A percentile compares a stretch with the other conserved stretches of the same genome.
phyloP scores from a whole-genome alignment of 2,888 invertebrate genomes.

The Pediacus dermestoides region DNA sequence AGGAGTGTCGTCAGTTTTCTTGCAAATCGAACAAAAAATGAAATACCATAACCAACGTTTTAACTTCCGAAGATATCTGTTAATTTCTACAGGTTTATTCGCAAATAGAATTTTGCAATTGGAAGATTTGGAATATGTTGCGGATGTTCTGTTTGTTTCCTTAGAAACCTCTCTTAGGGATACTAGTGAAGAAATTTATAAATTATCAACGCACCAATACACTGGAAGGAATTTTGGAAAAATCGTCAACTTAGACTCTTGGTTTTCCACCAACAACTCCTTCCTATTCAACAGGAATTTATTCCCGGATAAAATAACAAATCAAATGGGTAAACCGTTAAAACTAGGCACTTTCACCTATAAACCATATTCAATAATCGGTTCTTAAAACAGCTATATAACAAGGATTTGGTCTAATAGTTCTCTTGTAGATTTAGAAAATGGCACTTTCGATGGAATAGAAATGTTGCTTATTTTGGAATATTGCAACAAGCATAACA shows the following conservation, averaged over 20 bases:
- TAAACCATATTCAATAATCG: conserved; percentile 54
- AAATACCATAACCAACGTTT: not conserved
- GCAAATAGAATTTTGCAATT: not conserved
- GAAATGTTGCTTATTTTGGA: conserved; percentile 53
- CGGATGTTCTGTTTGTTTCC: not conserved
- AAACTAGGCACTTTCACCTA: conserved; percentile 57
- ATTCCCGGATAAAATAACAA: conserved; percentile 35
- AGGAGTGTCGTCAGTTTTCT: too few species aligned
- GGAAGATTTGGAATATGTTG: not conserved
- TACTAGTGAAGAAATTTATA: not conserved
- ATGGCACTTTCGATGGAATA: conserved; percentile 51
- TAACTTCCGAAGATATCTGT: not conserved
- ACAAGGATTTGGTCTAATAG: too few species aligned
- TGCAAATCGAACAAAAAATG: not conserved
- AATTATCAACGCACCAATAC: conserved; percentile 9
- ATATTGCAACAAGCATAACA: conserved; percentile 51
- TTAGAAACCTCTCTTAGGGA: not conserved
- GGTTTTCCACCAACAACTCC: conserved; percentile 13
- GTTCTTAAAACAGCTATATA: too few species aligned
- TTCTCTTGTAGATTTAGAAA: too few species aligned
- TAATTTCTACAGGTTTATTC: too few species aligned
- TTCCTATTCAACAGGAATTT: conserved; percentile 11
- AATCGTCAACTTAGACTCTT: conserved; percentile 10
- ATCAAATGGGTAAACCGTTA: conserved; percentile 44
- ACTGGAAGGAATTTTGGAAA: conserved; percentile 8